These are phyloP conservation scores for Troilus luridus DNA, from an alignment of 2,888 invertebrate genomes.

Conservation along the genomic window DNA sequence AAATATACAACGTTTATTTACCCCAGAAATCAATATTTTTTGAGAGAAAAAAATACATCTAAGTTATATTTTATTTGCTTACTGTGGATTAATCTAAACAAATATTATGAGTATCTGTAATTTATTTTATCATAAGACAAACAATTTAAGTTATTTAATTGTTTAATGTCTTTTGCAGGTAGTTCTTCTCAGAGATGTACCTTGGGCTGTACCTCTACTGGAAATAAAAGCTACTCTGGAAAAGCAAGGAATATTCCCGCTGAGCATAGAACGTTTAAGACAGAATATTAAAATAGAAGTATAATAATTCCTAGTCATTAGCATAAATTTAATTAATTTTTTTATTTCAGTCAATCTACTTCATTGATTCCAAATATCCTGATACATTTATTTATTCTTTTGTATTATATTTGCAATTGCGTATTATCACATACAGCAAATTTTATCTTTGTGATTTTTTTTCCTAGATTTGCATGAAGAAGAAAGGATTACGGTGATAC, in stretches of 20 bases:
- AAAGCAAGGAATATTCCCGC: constrained; percentile 70
- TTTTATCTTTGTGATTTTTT: too few relatives aligned
- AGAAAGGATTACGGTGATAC: too few relatives aligned
- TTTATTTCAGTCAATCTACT: neutral
- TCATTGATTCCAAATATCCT: neutral
- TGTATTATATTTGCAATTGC: too few relatives aligned
- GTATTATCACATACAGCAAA: too few relatives aligned
- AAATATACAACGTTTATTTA: neutral
- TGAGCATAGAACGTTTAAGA: constrained; percentile 69
- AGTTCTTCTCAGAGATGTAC: constrained; percentile 71
- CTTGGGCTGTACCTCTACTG: constrained; percentile 71
- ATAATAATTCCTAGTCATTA: constrained; percentile 28
- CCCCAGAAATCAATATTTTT: neutral
- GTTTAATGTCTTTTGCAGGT: constrained; percentile 66
- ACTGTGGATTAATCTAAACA: neutral
- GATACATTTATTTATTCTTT: neutral
- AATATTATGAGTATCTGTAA: neutral
- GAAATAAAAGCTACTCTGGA: constrained; percentile 71
- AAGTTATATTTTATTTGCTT: neutral
- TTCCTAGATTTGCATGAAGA: too few relatives aligned
- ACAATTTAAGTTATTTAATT: neutral
- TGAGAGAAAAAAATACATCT: neutral
- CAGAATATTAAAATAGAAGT: constrained; percentile 71
- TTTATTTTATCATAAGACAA: neutral
- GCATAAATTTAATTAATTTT: neutral